Evolutionary conservation across 2,888 invertebrate species (phyloP).

Genomic region (Macropis europaea): DNA sequence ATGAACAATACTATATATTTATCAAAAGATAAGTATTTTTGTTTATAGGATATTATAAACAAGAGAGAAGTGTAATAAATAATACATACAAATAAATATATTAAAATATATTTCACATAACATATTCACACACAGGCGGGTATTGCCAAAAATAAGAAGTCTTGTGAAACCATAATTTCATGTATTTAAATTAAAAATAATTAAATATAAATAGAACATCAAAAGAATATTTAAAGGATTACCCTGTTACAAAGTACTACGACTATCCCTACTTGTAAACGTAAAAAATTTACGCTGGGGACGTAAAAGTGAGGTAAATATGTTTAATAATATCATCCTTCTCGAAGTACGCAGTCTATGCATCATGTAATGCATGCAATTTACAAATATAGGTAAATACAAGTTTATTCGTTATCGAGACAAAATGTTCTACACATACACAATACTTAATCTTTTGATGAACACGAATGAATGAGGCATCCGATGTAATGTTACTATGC

Average conservation of each 20-base stretch:
- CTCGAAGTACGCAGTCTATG: constrained; percentile 34
- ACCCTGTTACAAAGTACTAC: constrained; percentile 51
- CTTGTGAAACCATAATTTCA: neutral
- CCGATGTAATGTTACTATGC: constrained; percentile 46
- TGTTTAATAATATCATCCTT: constrained; percentile 42
- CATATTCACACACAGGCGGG: neutral
- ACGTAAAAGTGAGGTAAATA: constrained; percentile 54
- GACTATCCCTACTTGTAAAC: constrained; percentile 26
- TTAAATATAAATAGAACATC: constrained; percentile 6
- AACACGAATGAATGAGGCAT: constrained; percentile 61
- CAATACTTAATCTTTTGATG: constrained; percentile 52
- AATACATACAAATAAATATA: constrained; percentile 31
- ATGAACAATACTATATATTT: neutral
- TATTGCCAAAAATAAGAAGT: constrained; percentile 14
- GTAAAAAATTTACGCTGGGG: constrained; percentile 34
- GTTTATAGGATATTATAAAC: neutral
- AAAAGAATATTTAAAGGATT: constrained; percentile 33
- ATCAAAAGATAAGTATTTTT: neutral
- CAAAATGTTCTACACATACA: constrained; percentile 57
- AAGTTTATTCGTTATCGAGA: constrained; percentile 56
- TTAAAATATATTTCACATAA: constrained; percentile 23
- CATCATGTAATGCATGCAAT: constrained; percentile 37
- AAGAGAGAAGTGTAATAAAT: neutral
- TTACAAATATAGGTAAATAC: constrained; percentile 58
- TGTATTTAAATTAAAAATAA: neutral